These are phyloP conservation scores for Chelmon rostratus DNA, from an alignment of 2,797 vertebrate genomes.

Conservation along the genomic window DNA sequence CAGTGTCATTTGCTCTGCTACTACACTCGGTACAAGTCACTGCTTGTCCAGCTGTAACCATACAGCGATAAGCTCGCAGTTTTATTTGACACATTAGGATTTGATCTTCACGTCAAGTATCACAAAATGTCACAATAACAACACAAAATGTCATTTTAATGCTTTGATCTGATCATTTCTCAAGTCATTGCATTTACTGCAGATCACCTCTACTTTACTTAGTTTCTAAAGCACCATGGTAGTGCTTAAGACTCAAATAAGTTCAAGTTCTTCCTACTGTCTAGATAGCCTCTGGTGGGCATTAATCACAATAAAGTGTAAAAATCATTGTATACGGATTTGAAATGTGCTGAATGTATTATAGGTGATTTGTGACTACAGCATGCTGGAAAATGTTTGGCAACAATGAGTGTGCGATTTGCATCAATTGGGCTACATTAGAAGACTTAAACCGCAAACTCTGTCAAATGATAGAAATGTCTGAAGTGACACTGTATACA, in stretches of 20 bases:
- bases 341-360: neutral
- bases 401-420: neutral
- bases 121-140: neutral
- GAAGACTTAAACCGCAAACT: neutral
- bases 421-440: neutral
- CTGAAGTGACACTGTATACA: neutral
- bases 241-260: neutral
- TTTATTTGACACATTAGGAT: neutral
- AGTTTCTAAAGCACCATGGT: neutral
- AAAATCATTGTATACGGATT: neutral
- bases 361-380: neutral
- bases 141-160: neutral
- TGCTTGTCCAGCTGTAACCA: neutral
- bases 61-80: neutral
- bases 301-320: neutral
- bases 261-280: neutral
- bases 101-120: neutral
- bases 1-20: constrained; percentile 2
- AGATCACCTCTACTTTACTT: neutral
- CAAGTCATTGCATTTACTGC: no score
- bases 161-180: neutral
- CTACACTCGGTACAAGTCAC: neutral
- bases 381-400: neutral
- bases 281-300: neutral
- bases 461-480: no score